Conservation (phyloP, 2,113 vertebrate species). For the Sturnus vulgaris region DNA sequence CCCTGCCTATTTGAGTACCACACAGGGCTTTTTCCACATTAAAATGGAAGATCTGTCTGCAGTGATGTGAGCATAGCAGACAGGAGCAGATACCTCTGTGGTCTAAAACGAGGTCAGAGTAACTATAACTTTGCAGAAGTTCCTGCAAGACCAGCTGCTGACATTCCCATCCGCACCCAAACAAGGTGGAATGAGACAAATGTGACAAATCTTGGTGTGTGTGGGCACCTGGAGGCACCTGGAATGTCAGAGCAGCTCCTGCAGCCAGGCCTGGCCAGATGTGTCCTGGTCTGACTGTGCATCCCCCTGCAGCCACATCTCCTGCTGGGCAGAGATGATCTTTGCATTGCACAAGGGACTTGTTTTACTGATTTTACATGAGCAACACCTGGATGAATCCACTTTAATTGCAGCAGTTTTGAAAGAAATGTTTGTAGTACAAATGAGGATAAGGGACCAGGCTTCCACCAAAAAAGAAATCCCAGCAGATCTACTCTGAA, state of each 20-base stretch:
- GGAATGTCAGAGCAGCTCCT: neutral
- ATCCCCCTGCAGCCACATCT: neutral
- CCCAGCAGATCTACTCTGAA: neutral
- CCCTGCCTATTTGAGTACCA: neutral
- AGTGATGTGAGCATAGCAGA: neutral
- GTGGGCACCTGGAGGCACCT: neutral
- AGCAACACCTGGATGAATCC: neutral
- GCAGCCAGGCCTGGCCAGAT: neutral
- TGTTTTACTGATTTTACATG: neutral
- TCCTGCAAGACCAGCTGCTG: neutral
- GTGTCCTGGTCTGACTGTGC: neutral
- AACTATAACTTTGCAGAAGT: neutral
- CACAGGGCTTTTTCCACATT: neutral
- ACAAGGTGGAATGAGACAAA: neutral
- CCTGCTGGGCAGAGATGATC: neutral
- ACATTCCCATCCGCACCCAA: fast-evolving
- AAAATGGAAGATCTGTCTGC: neutral
- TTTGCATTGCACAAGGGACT: neutral
- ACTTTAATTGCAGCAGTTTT: neutral
- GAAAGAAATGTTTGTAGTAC: neutral
- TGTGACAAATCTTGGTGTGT: neutral
- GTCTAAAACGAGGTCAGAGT: neutral
- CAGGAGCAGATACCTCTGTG: neutral
- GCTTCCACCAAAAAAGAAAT: neutral
- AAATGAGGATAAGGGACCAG: neutral